These are phyloP conservation scores for Dufourea novaeangliae DNA, from an alignment of 1,140 invertebrate genomes.

Conservation along the genomic window DNA sequence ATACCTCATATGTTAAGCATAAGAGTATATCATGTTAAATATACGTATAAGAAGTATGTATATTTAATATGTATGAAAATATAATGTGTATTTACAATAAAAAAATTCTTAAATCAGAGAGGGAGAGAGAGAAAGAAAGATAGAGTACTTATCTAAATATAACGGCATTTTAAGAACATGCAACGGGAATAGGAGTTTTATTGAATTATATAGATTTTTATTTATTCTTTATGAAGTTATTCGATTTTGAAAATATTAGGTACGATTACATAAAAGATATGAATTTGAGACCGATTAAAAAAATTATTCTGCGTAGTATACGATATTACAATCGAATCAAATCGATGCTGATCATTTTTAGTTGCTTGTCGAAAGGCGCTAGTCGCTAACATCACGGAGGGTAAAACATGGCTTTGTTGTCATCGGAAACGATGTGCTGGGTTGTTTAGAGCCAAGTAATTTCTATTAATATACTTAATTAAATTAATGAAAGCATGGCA, in stretches of 20 bases:
- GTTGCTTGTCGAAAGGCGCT: not conserved
- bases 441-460: slow-evolving; percentile 28
- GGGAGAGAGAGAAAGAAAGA: too few species aligned
- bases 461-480: slow-evolving; percentile 53
- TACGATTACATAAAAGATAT: too few species aligned
- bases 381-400: slow-evolving; percentile 8
- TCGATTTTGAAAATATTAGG: not conserved
- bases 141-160: too few species aligned
- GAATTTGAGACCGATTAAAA: too few species aligned
- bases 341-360: not conserved
- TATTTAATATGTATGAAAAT: not conserved
- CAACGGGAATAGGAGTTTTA: not conserved
- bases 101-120: too few species aligned
- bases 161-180: not conserved
- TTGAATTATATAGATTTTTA: not conserved
- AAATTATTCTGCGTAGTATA: not conserved
- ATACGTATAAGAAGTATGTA: not conserved
- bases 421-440: slow-evolving; percentile 7
- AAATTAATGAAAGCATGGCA: slow-evolving; percentile 45
- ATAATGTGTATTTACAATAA: not conserved
- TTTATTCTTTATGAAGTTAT: not conserved
- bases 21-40: not conserved
- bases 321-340: not conserved
- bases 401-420: slow-evolving; percentile 53
- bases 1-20: slow-evolving; percentile 9